Conservation (phyloP, 2,888 invertebrate genomes). For the Napeogenes inachia region DNA sequence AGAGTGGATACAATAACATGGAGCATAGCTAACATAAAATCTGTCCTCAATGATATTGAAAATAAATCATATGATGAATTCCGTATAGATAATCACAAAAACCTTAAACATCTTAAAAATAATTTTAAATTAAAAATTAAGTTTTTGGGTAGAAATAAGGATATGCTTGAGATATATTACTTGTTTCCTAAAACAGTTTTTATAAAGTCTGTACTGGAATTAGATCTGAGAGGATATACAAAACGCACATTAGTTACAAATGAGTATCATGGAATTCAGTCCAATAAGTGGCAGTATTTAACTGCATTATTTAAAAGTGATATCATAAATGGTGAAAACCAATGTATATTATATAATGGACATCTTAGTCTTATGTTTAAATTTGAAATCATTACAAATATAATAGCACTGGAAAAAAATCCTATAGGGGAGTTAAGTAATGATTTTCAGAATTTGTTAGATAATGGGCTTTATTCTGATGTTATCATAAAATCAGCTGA, state of each 20-base stretch:
- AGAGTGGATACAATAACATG: no score
- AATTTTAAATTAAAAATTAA: constrained; percentile 67
- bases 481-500: constrained; percentile 64
- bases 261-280: constrained; percentile 64
- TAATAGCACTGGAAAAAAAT: constrained; percentile 51
- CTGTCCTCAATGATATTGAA: constrained; percentile 22
- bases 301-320: constrained; percentile 64
- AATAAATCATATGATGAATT: constrained; percentile 58
- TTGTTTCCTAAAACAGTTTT: constrained; percentile 60
- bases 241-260: constrained; percentile 65
- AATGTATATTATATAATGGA: constrained; percentile 61
- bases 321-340: constrained; percentile 53
- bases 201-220: constrained; percentile 59
- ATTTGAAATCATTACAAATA: constrained; percentile 56
- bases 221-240: constrained; percentile 64
- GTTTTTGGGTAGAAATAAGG: constrained; percentile 62
- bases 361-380: constrained; percentile 64
- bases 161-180: constrained; percentile 66
- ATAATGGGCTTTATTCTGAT: constrained; percentile 63
- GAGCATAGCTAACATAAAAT: no score
- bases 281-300: constrained; percentile 69
- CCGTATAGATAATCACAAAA: constrained; percentile 55
- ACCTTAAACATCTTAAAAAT: constrained; percentile 39
- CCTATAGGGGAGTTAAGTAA: constrained; percentile 59
- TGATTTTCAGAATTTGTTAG: constrained; percentile 62